Conservation (phyloP, 2,797 vertebrate species). For the Chelon labrosus region DNA sequence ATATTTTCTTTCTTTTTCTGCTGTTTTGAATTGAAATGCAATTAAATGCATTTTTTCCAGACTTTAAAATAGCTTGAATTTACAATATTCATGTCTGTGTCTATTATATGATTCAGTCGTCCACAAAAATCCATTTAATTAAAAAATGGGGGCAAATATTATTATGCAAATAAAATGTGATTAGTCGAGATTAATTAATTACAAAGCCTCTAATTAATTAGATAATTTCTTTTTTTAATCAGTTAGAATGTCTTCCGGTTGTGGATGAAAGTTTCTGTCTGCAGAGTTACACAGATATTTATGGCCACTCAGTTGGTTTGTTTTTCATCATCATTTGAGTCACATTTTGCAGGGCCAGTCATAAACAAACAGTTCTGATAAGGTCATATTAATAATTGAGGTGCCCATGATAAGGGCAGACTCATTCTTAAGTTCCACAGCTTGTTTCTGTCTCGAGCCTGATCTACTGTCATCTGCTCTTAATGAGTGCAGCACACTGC, state of each 20-base stretch:
- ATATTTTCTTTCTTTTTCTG: no score
- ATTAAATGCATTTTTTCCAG: no score
- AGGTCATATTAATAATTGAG: conserved; percentile 77
- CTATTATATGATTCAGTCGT: no score
- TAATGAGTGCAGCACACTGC: conserved; percentile 49
- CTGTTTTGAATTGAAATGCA: no score
- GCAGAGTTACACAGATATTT: conserved; percentile 36
- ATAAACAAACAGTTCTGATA: conserved; percentile 73
- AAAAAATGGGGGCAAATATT: no score
- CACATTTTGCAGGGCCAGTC: conserved; percentile 54
- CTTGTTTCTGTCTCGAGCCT: conserved; percentile 57
- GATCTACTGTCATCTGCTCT: conserved; percentile 39
- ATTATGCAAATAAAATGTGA: no score
- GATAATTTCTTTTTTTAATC: no score
- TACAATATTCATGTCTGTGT: no score
- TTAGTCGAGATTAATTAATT: no score
- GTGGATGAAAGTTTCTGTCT: conserved; percentile 24
- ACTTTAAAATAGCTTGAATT: no score
- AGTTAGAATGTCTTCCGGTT: conserved; percentile 7
- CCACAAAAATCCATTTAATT: no score
- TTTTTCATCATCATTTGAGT: conserved; percentile 68
- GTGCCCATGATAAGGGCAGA: conserved; percentile 66
- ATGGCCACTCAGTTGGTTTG: conserved; percentile 11
- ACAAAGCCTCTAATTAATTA: no score
- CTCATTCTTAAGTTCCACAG: conserved; percentile 49